A percentile compares a stretch with the other conserved stretches of the same genome.
Conservation (phyloP, 2,797 vertebrate genomes). For the Carduelis carduelis region DNA sequence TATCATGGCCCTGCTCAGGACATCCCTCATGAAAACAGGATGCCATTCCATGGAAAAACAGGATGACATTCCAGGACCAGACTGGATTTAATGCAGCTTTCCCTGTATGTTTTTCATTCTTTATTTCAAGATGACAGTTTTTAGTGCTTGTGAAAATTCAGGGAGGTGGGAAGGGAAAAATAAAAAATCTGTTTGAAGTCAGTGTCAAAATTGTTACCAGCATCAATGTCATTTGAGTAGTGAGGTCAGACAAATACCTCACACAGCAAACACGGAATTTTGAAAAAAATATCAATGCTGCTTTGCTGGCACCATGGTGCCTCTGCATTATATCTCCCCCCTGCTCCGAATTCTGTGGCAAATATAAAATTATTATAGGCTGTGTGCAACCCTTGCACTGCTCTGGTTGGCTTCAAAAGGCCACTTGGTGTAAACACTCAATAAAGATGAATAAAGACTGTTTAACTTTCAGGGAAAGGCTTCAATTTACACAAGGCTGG, state of each 20-base stretch:
- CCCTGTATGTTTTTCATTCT: not conserved
- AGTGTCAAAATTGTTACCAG: not conserved
- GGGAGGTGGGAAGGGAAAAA: not conserved
- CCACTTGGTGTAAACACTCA: not conserved
- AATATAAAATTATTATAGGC: not conserved
- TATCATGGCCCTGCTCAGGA: not conserved
- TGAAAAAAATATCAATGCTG: not conserved
- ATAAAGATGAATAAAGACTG: not conserved
- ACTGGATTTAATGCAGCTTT: not conserved
- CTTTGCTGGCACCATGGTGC: not conserved
- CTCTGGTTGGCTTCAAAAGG: not conserved
- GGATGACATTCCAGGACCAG: not conserved
- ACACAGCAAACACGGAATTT: not conserved
- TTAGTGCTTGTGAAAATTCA: not conserved
- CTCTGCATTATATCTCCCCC: not conserved
- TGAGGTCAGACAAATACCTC: not conserved
- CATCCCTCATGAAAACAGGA: not conserved
- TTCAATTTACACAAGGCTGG: not conserved
- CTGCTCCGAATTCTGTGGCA: rapidly evolving
- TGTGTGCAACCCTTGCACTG: not conserved
- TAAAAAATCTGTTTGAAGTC: not conserved
- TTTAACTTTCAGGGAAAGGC: not conserved
- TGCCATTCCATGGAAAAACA: not conserved
- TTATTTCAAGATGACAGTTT: not conserved
- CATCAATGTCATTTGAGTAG: not conserved